These are phyloP conservation scores for Percopsis transmontana DNA, from an alignment of 2,113 vertebrate genomes.

Conservation along the genomic window DNA sequence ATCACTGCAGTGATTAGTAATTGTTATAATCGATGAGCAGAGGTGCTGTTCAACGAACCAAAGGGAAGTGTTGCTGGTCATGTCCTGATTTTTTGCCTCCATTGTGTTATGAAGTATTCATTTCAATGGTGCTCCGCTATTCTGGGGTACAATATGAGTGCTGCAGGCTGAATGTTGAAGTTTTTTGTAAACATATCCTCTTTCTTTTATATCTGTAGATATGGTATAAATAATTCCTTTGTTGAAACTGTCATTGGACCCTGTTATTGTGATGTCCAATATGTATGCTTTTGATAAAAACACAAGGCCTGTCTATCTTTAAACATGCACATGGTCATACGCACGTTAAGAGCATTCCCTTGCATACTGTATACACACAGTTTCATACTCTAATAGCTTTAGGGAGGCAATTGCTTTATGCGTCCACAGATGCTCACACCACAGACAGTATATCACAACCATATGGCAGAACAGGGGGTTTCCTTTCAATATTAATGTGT, in stretches of 20 bases:
- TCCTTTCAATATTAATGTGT: slow-evolving; percentile 45
- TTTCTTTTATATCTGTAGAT: not conserved
- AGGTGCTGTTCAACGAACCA: slow-evolving; percentile 39
- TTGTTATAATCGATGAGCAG: slow-evolving; percentile 30
- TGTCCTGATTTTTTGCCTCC: slow-evolving; percentile 15
- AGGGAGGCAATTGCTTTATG: slow-evolving; percentile 32
- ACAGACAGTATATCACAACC: slow-evolving; percentile 35
- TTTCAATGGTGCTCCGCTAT: slow-evolving; percentile 34
- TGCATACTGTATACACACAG: slow-evolving; percentile 13
- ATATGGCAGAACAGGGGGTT: slow-evolving; percentile 32
- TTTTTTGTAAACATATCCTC: not conserved
- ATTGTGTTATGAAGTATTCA: slow-evolving; percentile 29
- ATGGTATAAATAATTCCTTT: not conserved
- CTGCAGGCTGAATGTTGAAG: too few species aligned
- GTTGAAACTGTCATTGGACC: not conserved
- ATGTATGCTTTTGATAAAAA: not conserved
- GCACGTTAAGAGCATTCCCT: slow-evolving; percentile 1
- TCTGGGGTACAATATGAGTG: slow-evolving; percentile 14
- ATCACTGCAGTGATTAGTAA: slow-evolving; percentile 12
- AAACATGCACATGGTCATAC: not conserved
- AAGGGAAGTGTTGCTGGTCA: slow-evolving; percentile 30
- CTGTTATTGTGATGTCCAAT: not conserved
- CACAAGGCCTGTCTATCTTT: too few species aligned
- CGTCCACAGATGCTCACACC: slow-evolving; percentile 31
- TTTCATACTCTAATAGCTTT: slow-evolving; percentile 42